phyloP scores from a whole-genome alignment of 2,113 vertebrate species.

The Amphiprion percula region DNA sequence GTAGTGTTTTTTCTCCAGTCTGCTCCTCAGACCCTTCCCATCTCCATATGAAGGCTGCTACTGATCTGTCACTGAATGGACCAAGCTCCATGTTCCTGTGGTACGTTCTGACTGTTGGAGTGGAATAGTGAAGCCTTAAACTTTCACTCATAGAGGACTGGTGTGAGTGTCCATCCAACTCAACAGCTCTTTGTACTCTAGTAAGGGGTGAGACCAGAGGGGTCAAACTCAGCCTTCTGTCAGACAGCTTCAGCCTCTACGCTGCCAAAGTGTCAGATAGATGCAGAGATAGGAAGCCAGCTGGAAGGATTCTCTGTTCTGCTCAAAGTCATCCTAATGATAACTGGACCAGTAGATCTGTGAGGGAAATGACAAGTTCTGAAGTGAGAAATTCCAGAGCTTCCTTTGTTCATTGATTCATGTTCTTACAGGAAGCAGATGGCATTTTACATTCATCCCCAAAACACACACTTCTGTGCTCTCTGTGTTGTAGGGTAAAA shows the following conservation, averaged over 20 bases:
- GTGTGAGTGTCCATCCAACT: not conserved
- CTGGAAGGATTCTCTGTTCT: slow-evolving; percentile 16
- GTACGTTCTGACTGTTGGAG: not conserved
- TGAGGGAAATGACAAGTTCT: no score
- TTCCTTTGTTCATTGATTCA: no score
- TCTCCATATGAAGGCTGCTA: slow-evolving; percentile 9
- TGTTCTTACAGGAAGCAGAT: no score
- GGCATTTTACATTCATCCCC: no score
- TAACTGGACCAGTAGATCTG: no score
- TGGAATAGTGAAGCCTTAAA: slow-evolving; percentile 32
- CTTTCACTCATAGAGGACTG: not conserved
- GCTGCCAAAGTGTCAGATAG: slow-evolving; percentile 10
- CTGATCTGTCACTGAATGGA: slow-evolving; percentile 4
- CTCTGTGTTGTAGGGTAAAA: no score
- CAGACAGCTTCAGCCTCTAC: slow-evolving; percentile 2
- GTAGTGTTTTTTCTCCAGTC: no score
- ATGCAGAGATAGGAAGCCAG: slow-evolving; percentile 25
- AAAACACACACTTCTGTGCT: no score
- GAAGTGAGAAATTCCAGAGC: no score
- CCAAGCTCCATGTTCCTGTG: not conserved
- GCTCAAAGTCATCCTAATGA: no score
- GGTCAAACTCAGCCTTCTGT: slow-evolving; percentile 7
- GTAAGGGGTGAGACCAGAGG: slow-evolving; percentile 1
- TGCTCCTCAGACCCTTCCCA: no score
- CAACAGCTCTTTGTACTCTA: slow-evolving; percentile 51